A percentile compares a stretch with the other conserved stretches of the same genome.
These are phyloP conservation scores for Steinernema scapterisci DNA, from an alignment of 2,888 invertebrate species.

Conservation along the genomic window DNA sequence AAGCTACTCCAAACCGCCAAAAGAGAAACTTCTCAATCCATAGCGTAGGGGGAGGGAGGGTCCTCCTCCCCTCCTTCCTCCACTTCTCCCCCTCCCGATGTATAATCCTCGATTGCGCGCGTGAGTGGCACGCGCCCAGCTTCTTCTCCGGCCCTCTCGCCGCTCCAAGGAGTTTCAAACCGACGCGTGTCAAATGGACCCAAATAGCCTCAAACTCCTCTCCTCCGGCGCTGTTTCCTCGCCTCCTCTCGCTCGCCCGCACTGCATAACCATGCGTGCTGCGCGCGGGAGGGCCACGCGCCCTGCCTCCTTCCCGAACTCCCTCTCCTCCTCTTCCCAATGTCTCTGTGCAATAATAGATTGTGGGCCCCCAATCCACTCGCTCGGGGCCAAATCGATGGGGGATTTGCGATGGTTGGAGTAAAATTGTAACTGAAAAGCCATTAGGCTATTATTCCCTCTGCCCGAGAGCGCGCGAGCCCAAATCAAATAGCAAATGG, in stretches of 20 bases:
- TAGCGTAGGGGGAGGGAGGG: constrained; percentile 9
- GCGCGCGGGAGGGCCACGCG: constrained; percentile 12
- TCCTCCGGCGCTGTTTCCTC: no score
- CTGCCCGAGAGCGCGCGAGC: not conserved
- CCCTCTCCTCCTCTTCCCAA: no score
- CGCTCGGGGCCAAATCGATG: constrained; percentile 30
- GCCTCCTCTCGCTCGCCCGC: not conserved
- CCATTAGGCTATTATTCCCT: constrained; percentile 33
- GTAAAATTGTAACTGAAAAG: constrained; percentile 33
- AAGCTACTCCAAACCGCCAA: constrained; percentile 16
- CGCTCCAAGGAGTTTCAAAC: constrained; percentile 24
- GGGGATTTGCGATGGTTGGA: constrained; percentile 25
- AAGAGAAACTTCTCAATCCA: constrained; percentile 25
- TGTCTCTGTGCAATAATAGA: constrained; percentile 31
- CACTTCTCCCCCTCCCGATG: not conserved
- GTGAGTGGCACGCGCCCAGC: constrained; percentile 21
- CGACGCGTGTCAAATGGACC: constrained; percentile 21
- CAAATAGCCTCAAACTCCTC: not conserved
- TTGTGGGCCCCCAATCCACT: constrained; percentile 9
- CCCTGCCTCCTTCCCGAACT: no score
- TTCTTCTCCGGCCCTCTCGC: no score
- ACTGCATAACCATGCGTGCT: constrained; percentile 21
- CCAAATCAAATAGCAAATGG: constrained; percentile 33
- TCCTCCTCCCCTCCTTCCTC: no score
- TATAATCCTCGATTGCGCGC: constrained; percentile 21